A percentile compares a stretch with the other conserved stretches of the same genome.
Evolutionary conservation across 1,140 invertebrate species (phyloP).

Genomic region (Euura lappo): DNA sequence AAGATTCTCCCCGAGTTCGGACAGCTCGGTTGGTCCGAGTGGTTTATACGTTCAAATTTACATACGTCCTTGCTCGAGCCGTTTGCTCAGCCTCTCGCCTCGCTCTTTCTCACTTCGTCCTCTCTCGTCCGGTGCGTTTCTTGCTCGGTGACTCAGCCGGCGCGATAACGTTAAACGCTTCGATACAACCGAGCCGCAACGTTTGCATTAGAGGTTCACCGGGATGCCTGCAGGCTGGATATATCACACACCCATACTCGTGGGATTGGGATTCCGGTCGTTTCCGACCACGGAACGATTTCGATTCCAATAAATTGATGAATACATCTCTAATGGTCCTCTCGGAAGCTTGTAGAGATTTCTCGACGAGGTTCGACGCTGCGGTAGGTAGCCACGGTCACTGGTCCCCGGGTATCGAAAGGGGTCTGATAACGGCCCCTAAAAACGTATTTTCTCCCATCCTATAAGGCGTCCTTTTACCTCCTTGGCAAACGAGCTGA

Average conservation of each 20-base stretch:
- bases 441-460: neutral
- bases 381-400: constrained; percentile 4
- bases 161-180: constrained; percentile 3
- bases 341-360: constrained; percentile 1
- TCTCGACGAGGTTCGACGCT: constrained; percentile 3
- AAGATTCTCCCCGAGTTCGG: neutral
- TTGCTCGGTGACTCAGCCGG: constrained; percentile 1
- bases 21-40: neutral
- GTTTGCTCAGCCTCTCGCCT: neutral
- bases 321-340: constrained; percentile 3
- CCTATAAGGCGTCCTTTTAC: neutral
- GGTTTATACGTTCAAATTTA: neutral
- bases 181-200: neutral
- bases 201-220: neutral
- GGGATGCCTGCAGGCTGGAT: neutral
- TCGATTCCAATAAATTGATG: constrained; percentile 7
- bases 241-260: neutral
- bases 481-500: neutral
- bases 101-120: neutral
- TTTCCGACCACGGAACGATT: neutral
- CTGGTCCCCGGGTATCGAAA: neutral
- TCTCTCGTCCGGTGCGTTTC: neutral
- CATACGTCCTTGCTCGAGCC: neutral
- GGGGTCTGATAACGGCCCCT: constrained; percentile 1
- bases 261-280: neutral